A percentile compares a stretch with the other conserved stretches of the same genome.
Evolutionary conservation across 2,797 vertebrate genomes (phyloP).

Genomic region (Leptoclinus maculatus): DNA sequence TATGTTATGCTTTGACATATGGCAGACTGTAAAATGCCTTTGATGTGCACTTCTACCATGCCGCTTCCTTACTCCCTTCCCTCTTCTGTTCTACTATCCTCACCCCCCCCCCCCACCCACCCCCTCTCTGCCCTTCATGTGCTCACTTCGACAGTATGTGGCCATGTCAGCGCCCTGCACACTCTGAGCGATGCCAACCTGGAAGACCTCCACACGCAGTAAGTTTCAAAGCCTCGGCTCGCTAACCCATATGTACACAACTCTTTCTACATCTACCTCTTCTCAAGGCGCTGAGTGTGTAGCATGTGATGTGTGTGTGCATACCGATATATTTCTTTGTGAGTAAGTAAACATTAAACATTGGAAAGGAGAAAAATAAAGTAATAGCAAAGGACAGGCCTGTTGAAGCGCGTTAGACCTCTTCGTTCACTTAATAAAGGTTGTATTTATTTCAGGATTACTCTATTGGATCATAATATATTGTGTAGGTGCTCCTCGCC

Average conservation of each 20-base stretch:
- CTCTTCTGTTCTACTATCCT: slow-evolving; percentile 9
- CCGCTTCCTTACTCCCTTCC: slow-evolving; percentile 12
- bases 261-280: neutral
- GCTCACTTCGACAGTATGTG: slow-evolving; percentile 61
- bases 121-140: slow-evolving; percentile 31
- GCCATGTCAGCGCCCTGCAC: slow-evolving; percentile 55
- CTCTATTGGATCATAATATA: neutral
- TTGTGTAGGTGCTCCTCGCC: neutral
- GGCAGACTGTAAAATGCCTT: slow-evolving; percentile 34
- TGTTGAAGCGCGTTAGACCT: too few relatives aligned
- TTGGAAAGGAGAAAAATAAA: neutral
- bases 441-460: neutral
- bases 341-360: neutral
- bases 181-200: slow-evolving; percentile 63
- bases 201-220: slow-evolving; percentile 79
- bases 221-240: slow-evolving; percentile 51
- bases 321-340: neutral
- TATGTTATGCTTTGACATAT: slow-evolving; percentile 24
- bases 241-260: neutral
- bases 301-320: neutral
- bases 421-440: neutral
- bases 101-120: neutral
- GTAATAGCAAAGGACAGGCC: neutral
- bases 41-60: slow-evolving; percentile 51
- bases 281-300: neutral